Evolutionary conservation across 2,113 vertebrate genomes (phyloP).

Genomic region (Brienomyrus brachyistius): DNA sequence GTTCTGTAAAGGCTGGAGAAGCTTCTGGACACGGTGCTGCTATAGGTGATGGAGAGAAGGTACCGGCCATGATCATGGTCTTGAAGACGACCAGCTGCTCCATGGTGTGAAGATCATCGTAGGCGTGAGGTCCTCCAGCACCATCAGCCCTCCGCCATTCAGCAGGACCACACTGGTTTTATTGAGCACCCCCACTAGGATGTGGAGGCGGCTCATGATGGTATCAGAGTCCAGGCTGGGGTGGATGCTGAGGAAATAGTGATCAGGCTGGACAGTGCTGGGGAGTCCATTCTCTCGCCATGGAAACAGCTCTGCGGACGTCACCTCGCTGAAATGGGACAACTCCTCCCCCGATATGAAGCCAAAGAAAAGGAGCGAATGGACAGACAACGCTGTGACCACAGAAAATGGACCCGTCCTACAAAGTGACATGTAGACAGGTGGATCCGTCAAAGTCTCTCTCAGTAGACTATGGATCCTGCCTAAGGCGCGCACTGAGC

Average conservation of each 20-base stretch:
- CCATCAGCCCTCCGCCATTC: too few relatives aligned
- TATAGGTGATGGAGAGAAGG: too few relatives aligned
- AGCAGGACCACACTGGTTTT: too few relatives aligned
- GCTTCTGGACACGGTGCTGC: too few relatives aligned
- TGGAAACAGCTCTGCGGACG: not conserved
- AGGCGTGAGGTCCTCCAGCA: too few relatives aligned
- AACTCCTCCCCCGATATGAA: not conserved
- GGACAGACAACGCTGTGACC: not conserved
- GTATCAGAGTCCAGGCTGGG: not conserved
- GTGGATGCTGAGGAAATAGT: constrained; percentile 22
- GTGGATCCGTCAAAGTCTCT: not conserved
- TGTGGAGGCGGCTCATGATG: not conserved
- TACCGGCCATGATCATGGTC: too few relatives aligned
- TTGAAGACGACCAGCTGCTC: too few relatives aligned
- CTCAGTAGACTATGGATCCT: too few relatives aligned
- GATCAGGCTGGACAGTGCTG: constrained; percentile 15
- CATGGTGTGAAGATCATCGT: too few relatives aligned
- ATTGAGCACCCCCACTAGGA: not conserved
- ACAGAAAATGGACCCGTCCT: too few relatives aligned
- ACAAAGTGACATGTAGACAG: not conserved
- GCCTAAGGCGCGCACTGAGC: too few relatives aligned
- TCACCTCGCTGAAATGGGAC: not conserved
- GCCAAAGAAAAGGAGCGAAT: not conserved
- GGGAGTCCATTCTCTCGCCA: constrained; percentile 18
- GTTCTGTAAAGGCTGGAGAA: too few relatives aligned